phyloP scores from a whole-genome alignment of 2,888 invertebrate species.

The Agriopis aurantiaria region DNA sequence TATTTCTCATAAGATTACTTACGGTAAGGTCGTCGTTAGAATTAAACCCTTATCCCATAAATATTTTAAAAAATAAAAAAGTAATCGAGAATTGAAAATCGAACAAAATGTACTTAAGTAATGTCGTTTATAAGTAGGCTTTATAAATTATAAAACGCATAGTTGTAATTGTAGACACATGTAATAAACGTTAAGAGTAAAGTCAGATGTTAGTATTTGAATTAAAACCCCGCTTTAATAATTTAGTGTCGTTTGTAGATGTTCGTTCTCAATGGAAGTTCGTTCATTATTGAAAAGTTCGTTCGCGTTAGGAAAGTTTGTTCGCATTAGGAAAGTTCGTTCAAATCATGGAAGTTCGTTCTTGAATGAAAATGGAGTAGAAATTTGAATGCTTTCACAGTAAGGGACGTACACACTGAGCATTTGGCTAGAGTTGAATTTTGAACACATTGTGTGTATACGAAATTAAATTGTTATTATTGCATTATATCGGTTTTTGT shows the following conservation, averaged over 20 bases:
- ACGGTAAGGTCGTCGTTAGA: constrained; percentile 82
- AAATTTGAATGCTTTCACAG: constrained; percentile 41
- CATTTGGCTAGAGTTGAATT: constrained; percentile 47
- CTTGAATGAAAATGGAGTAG: constrained; percentile 18
- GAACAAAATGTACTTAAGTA: constrained; percentile 86
- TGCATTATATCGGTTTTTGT: constrained; percentile 56
- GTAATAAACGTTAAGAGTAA: constrained; percentile 73
- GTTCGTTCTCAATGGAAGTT: constrained; percentile 51
- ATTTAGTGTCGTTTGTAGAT: constrained; percentile 74
- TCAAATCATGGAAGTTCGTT: constrained; percentile 27
- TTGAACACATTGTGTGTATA: constrained; percentile 71
- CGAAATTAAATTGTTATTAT: constrained; percentile 77
- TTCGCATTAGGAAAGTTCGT: constrained; percentile 44
- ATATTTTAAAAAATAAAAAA: constrained; percentile 69
- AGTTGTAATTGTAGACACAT: constrained; percentile 80
- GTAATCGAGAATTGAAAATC: constrained; percentile 73
- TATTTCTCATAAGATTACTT: constrained; percentile 66
- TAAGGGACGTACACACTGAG: constrained; percentile 64
- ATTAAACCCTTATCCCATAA: constrained; percentile 73
- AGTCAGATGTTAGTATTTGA: constrained; percentile 77
- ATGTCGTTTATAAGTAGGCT: constrained; percentile 83
- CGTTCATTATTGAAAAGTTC: constrained; percentile 32
- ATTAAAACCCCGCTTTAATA: constrained; percentile 78
- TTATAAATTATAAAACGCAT: constrained; percentile 85
- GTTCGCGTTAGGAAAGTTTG: constrained; percentile 41